Evolutionary conservation across 2,797 vertebrate species (phyloP).

Genomic region (Pelodytes ibericus): DNA sequence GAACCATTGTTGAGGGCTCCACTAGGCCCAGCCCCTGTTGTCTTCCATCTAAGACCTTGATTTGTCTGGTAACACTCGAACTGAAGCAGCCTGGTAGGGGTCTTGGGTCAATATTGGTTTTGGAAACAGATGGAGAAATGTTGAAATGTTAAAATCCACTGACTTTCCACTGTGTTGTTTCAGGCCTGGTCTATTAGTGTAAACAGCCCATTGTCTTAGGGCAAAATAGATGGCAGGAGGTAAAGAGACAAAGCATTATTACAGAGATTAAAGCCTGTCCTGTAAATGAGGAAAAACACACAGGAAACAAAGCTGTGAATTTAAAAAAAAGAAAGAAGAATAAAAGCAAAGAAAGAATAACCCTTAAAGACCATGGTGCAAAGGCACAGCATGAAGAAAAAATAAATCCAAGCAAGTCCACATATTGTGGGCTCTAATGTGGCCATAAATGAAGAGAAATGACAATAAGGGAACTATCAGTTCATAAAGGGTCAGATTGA

Average conservation of each 20-base stretch:
- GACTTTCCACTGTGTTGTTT: conserved; percentile 79
- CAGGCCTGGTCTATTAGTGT: conserved; percentile 79
- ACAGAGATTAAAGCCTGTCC: conserved; percentile 71
- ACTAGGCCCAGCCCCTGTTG: conserved; percentile 76
- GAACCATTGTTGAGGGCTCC: conserved; percentile 76
- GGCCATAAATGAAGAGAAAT: conserved; percentile 45
- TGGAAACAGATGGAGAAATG: conserved; percentile 80
- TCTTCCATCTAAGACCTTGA: conserved; percentile 75
- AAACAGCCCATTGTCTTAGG: conserved; percentile 85
- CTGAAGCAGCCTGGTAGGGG: conserved; percentile 78
- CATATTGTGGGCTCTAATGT: conserved; percentile 43
- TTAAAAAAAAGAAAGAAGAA: conserved; percentile 60
- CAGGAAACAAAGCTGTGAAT: conserved; percentile 65
- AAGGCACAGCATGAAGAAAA: background rate
- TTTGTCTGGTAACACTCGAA: conserved; percentile 77
- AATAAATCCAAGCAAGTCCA: conserved; percentile 27
- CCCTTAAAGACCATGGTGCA: conserved; percentile 10
- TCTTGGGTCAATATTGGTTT: conserved; percentile 83
- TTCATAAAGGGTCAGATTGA: conserved; percentile 20
- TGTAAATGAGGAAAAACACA: conserved; percentile 66
- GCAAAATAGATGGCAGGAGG: conserved; percentile 75
- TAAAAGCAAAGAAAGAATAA: conserved; percentile 18
- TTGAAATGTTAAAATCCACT: conserved; percentile 82
- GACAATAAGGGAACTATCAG: background rate
- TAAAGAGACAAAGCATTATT: conserved; percentile 69